These are phyloP conservation scores for Hyposmocoma kahamanoa DNA, from an alignment of 1,140 invertebrate genomes.

Conservation along the genomic window DNA sequence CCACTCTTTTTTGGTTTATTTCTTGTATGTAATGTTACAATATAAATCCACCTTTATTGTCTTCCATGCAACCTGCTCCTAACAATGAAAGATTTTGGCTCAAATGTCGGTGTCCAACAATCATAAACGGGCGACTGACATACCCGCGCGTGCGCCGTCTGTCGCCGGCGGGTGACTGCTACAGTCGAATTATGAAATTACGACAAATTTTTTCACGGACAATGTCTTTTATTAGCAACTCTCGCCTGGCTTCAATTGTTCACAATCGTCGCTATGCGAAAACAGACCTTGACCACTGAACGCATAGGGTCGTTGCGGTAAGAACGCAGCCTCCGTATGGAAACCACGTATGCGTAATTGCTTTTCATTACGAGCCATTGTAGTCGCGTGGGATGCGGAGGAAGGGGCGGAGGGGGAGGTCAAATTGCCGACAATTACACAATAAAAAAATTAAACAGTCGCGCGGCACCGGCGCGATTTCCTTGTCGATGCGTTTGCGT, in stretches of 20 bases:
- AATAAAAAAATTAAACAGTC: slow-evolving; percentile 64
- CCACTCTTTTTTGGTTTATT: too few species aligned
- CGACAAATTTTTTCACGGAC: slow-evolving; percentile 57
- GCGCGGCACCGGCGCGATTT: slow-evolving; percentile 13
- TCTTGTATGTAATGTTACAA: too few species aligned
- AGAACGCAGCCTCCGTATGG: slow-evolving; percentile 19
- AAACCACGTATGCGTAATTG: slow-evolving; percentile 69
- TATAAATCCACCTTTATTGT: too few species aligned
- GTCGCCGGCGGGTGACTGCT: too few species aligned
- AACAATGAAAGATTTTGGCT: too few species aligned
- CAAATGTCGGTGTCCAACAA: too few species aligned
- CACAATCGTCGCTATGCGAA: not conserved
- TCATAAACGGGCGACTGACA: too few species aligned
- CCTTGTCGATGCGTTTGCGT: too few species aligned
- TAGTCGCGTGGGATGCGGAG: slow-evolving; percentile 40
- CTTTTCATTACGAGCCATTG: slow-evolving; percentile 68
- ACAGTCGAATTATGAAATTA: slow-evolving; percentile 61
- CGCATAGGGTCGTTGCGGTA: slow-evolving; percentile 21
- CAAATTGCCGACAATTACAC: slow-evolving; percentile 66
- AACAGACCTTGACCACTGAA: slow-evolving; percentile 17
- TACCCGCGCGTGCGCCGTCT: too few species aligned
- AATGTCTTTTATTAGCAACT: slow-evolving; percentile 70
- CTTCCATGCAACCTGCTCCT: too few species aligned
- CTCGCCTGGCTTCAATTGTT: slow-evolving; percentile 67
- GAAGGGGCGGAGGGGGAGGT: slow-evolving; percentile 14